phyloP scores from a whole-genome alignment of 1,140 invertebrate species.

The Pararge aegeria region DNA sequence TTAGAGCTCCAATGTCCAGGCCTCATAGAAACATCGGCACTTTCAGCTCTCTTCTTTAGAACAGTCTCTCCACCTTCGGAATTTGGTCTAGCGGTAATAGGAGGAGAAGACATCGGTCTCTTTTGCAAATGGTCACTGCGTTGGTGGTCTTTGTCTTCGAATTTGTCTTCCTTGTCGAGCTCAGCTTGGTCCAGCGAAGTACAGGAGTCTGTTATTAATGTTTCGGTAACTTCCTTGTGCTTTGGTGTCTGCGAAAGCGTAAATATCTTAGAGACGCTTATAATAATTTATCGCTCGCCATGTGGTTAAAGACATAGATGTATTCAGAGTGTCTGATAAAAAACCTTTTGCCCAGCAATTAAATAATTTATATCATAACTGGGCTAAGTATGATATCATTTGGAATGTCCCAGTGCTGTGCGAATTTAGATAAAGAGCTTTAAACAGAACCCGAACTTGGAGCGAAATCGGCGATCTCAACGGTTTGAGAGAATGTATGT shows the following conservation, averaged over 20 bases:
- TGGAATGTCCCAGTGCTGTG: too few relatives aligned
- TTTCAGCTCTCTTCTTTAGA: constrained; percentile 50
- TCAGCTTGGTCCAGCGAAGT: constrained; percentile 44
- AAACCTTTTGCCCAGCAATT: too few relatives aligned
- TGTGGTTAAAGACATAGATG: too few relatives aligned
- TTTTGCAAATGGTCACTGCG: constrained; percentile 23
- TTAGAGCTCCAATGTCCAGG: constrained; percentile 37
- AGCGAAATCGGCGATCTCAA: too few relatives aligned
- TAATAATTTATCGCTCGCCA: too few relatives aligned
- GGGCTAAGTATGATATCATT: too few relatives aligned
- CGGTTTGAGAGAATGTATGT: too few relatives aligned
- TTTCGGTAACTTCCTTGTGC: constrained; percentile 43
- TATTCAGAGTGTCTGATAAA: too few relatives aligned
- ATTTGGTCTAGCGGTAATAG: constrained; percentile 35
- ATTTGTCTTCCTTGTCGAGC: constrained; percentile 43
- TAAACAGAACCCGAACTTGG: too few relatives aligned
- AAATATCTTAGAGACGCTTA: too few relatives aligned
- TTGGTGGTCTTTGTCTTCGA: constrained; percentile 38
- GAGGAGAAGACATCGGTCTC: constrained; percentile 33
- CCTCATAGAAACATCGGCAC: constrained; percentile 29
- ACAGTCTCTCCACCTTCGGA: constrained; percentile 31
- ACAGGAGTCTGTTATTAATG: constrained; percentile 39
- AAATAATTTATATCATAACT: too few relatives aligned
- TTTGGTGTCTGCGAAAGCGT: constrained; percentile 37
- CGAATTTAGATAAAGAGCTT: too few relatives aligned